These are phyloP conservation scores for Pseudochromis fuscus DNA, from an alignment of 2,797 vertebrate genomes.

Conservation along the genomic window DNA sequence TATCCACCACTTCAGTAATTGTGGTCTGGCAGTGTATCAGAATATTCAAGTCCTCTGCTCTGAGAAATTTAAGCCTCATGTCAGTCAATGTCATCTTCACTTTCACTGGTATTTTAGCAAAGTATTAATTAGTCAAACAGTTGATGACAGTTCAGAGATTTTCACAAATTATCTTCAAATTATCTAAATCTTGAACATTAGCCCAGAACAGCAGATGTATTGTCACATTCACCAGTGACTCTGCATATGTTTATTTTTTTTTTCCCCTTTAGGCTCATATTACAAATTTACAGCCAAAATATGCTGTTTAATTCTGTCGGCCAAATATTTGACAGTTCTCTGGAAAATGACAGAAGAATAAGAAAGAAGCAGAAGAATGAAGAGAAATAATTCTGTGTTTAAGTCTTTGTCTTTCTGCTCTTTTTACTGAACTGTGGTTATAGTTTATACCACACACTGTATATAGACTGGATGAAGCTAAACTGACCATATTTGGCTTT, in stretches of 20 bases:
- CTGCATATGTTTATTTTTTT: background rate
- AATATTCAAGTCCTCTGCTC: background rate
- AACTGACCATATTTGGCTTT: too few relatives aligned
- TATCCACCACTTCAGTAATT: constrained; percentile 30
- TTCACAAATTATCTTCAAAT: background rate
- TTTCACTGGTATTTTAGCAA: background rate
- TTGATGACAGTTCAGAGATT: background rate
- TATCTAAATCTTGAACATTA: background rate
- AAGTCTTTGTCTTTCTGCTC: constrained; percentile 33
- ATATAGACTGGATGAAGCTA: too few relatives aligned
- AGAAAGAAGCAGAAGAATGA: background rate
- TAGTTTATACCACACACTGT: too few relatives aligned
- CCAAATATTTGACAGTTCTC: background rate
- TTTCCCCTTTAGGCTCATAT: background rate
- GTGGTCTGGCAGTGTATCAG: constrained; percentile 40
- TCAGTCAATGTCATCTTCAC: background rate
- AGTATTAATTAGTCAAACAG: background rate
- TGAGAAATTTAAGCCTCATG: too few relatives aligned
- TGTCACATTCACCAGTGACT: background rate
- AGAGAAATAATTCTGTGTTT: constrained; percentile 26
- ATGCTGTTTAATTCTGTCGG: constrained; percentile 1
- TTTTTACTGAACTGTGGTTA: constrained; percentile 21
- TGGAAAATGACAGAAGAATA: background rate
- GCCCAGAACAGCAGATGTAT: background rate
- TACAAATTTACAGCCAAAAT: background rate